Percentiles rank a stretch among this genome's conserved stretches.
Conservation (phyloP, 2,888 invertebrate genomes). For the Meta bourneti region DNA sequence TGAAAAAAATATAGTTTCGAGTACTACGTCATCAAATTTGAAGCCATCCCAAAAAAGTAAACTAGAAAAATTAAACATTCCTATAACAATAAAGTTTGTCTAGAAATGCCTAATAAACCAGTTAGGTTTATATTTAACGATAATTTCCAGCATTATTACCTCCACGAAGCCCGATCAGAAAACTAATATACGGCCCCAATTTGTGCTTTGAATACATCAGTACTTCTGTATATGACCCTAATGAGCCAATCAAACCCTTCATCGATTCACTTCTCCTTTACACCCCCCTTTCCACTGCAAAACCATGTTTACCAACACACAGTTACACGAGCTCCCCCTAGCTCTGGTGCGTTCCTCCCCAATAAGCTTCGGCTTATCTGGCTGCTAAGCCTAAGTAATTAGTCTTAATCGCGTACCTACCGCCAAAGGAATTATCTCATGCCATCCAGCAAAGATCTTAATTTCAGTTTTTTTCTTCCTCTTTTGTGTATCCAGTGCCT, state of each 20-base stretch:
- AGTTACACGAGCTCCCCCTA: conserved; percentile 28
- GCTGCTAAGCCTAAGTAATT: conserved; percentile 75
- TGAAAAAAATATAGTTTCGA: too few species aligned
- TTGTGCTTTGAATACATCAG: conserved; percentile 66
- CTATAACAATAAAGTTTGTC: too few species aligned
- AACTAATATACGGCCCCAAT: conserved; percentile 58
- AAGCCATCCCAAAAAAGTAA: too few species aligned
- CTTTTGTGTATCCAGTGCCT: conserved; percentile 35
- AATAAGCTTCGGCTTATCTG: conserved; percentile 71
- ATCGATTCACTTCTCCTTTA: conserved; percentile 57
- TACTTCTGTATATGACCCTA: conserved; percentile 60
- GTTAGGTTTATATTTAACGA: too few species aligned
- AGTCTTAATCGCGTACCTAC: conserved; percentile 75
- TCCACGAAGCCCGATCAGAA: not conserved
- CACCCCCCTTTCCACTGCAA: conserved; percentile 43
- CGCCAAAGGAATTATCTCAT: conserved; percentile 74
- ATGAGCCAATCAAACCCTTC: conserved; percentile 75
- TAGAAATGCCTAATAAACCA: too few species aligned
- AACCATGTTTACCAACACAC: conserved; percentile 74
- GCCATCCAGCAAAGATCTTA: conserved; percentile 74
- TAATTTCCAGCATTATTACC: not conserved
- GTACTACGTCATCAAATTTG: too few species aligned
- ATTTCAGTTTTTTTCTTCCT: conserved; percentile 67
- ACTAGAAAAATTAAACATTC: too few species aligned
- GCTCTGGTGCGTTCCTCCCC: conserved; percentile 35